Base-by-base conservation (phyloP, 1,140 invertebrate species). In the Macrobrachium nipponense region DNA sequence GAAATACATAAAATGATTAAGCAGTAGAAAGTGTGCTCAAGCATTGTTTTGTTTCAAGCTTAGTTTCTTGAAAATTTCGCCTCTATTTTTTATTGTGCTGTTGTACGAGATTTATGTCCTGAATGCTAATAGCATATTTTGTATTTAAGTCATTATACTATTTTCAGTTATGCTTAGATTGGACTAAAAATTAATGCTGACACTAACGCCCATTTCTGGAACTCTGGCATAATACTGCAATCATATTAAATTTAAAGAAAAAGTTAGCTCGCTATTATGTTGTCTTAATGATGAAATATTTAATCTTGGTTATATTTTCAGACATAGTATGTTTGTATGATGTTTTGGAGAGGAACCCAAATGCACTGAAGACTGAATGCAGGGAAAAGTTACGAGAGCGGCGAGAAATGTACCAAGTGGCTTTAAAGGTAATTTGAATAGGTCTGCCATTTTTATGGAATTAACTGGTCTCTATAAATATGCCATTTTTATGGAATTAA, bases 341-440 rank as follows among this genome's bases (percentile, higher is more conserved):
- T 95, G 96, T 90, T 97, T 97, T 86, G 23, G 83, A 86, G 17
- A 64, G 83, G 36, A 86, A 86, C n/a, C 77, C 83, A 43, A 17
- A 84, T 93, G 95, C 93, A 94, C 91, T 98, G 64, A 94, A 95
- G 88, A 89, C 92, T 72, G 95, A 96, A 88, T 98, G 97, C 91
- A 93, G 94, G 88, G 94, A 94, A 88, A 95, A 96, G 93, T 91
- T 98, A 72, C 93, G 93, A 79, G 94, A 94, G 84, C 93, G 97
- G 89, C 94, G 97, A 89, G 95, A 97, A 92, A 97, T 98, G 95
- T 98, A 97, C 91, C 95, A 93, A 92, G 96, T 95, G 92, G 96
- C 96, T 36, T 95, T 94, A 59, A 94, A 95, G 92, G 95, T 96
- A 90, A 92, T 66, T 27, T 27, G 36, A 51, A 18, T 23, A 36